Conservation (phyloP, 2,113 vertebrate species). For the Eleginops maclovinus region DNA sequence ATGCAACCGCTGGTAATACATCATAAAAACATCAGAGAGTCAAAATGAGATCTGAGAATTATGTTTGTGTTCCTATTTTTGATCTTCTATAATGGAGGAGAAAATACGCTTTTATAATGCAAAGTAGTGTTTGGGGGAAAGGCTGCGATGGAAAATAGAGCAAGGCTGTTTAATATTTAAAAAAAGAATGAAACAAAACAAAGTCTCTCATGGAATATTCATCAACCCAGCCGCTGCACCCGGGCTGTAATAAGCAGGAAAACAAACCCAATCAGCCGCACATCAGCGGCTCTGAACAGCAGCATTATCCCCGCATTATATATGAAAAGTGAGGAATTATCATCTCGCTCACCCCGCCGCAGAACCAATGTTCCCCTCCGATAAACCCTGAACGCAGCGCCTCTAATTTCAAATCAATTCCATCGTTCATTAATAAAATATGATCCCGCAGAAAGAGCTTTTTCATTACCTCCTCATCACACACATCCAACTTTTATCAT, state of each 20-base stretch:
- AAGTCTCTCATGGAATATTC: conserved; percentile 70
- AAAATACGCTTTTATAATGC: conserved; percentile 6
- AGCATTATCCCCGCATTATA: conserved; percentile 66
- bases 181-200: conserved; percentile 51
- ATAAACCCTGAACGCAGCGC: conserved; percentile 25
- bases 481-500: conserved; percentile 69
- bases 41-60: conserved; percentile 12
- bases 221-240: conserved; percentile 59
- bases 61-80: conserved; percentile 5
- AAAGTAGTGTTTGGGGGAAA: neutral
- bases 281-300: conserved; percentile 64
- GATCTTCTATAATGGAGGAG: conserved; percentile 8
- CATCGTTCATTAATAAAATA: conserved; percentile 69
- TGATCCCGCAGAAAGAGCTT: conserved; percentile 57
- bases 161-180: conserved; percentile 50
- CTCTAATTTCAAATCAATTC: conserved; percentile 53
- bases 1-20: conserved; percentile 32
- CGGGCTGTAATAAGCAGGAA: conserved; percentile 68
- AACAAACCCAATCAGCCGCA: conserved; percentile 74
- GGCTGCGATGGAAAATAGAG: conserved; percentile 42
- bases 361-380: neutral
- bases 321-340: conserved; percentile 62
- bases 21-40: conserved; percentile 27
- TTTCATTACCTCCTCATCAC: conserved; percentile 72
- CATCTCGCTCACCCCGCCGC: conserved; percentile 41